These are phyloP conservation scores for Batillaria attramentaria DNA, from an alignment of 1,140 invertebrate species.

Conservation along the genomic window DNA sequence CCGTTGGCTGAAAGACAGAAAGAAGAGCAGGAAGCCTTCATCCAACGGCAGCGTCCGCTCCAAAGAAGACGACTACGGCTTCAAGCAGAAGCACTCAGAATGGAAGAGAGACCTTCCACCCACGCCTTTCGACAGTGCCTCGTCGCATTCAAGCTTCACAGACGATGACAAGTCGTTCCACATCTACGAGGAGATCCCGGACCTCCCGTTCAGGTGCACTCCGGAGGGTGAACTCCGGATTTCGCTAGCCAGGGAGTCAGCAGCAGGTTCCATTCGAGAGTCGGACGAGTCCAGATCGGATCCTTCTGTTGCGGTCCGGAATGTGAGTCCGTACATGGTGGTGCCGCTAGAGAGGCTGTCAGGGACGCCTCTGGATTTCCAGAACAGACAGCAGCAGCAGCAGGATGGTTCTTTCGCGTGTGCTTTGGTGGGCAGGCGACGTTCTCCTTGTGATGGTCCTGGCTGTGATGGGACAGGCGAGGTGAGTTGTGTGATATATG, in stretches of 20 bases:
- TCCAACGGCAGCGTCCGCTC: slow-evolving; percentile 27
- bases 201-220: slow-evolving; percentile 34
- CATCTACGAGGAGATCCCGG: slow-evolving; percentile 58
- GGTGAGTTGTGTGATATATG: no score
- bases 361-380: background rate
- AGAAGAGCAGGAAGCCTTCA: slow-evolving; percentile 37
- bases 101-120: slow-evolving; percentile 32
- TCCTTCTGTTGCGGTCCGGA: background rate
- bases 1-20: slow-evolving; percentile 54
- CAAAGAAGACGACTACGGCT: slow-evolving; percentile 52
- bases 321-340: slow-evolving; percentile 37
- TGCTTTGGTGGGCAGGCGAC: slow-evolving; percentile 23
- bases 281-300: background rate
- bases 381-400: no score
- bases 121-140: slow-evolving; percentile 20
- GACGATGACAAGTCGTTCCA: slow-evolving; percentile 47
- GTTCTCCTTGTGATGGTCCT: no score
- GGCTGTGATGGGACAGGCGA: no score
- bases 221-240: slow-evolving; percentile 25
- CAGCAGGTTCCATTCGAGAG: slow-evolving; percentile 31
- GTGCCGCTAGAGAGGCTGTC: slow-evolving; percentile 27
- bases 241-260: slow-evolving; percentile 21
- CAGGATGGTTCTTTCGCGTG: slow-evolving; percentile 3
- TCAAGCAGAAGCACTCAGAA: slow-evolving; percentile 35
- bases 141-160: background rate